A percentile compares a stretch with the other conserved stretches of the same genome.
These are phyloP conservation scores for Stenoptilia bipunctidactyla DNA, from an alignment of 2,888 invertebrate species.

Conservation along the genomic window DNA sequence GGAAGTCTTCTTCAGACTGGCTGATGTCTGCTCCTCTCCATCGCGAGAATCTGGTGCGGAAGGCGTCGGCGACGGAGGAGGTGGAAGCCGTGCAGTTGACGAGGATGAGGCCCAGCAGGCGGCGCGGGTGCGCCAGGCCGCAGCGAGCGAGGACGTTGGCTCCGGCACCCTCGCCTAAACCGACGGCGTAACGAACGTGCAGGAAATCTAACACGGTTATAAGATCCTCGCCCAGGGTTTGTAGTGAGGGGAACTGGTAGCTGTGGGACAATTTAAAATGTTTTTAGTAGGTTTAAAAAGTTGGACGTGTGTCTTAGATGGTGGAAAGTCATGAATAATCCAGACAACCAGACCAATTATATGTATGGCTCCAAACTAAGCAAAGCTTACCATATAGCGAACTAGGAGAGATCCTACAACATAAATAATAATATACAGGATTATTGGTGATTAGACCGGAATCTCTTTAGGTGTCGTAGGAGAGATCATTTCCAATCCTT, in stretches of 20 bases:
- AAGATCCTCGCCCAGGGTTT: conserved; percentile 85
- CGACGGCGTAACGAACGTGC: conserved; percentile 86
- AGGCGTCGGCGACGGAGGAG: conserved; percentile 87
- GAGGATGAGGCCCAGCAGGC: conserved; percentile 83
- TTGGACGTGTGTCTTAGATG: no score
- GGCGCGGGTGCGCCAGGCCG: conserved; percentile 83
- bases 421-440: no score
- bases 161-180: conserved; percentile 89
- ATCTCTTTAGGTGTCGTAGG: no score
- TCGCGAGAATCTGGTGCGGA: conserved; percentile 86
- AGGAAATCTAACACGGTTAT: conserved; percentile 85
- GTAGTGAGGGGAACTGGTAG: conserved; percentile 85
- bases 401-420: no score
- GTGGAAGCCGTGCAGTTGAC: conserved; percentile 91
- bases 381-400: no score
- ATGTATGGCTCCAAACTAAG: no score
- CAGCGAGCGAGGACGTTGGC: conserved; percentile 89
- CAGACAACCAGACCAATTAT: no score
- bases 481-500: no score
- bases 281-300: no score
- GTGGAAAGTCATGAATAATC: no score
- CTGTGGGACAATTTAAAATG: no score
- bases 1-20: conserved; percentile 88
- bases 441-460: no score
- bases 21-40: conserved; percentile 89